Percentiles rank a stretch among this genome's conserved stretches.
phyloP scores from a whole-genome alignment of 2,113 vertebrate genomes.

The Empidonax alnorum region DNA sequence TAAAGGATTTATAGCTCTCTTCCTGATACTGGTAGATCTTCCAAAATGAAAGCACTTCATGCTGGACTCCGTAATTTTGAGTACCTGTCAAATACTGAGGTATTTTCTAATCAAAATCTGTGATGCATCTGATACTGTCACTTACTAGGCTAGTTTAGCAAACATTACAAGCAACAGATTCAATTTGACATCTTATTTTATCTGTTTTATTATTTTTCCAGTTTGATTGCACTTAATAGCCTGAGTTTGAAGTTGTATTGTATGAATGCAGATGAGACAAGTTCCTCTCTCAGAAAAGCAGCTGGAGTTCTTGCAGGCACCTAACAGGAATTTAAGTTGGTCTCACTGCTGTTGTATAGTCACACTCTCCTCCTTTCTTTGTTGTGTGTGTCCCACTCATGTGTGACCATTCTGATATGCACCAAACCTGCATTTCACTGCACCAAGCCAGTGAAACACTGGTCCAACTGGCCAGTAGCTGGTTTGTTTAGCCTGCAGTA shows the following conservation, averaged over 20 bases:
- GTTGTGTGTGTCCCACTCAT: neutral
- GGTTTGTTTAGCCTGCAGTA: neutral
- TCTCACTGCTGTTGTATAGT: neutral
- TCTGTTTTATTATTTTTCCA: conserved; percentile 35
- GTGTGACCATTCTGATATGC: neutral
- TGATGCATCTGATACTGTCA: neutral
- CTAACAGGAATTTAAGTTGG: neutral
- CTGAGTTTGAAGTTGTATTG: neutral
- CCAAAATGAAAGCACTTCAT: neutral
- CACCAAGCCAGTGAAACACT: neutral
- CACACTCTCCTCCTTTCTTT: neutral
- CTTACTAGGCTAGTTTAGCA: neutral
- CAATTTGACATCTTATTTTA: neutral
- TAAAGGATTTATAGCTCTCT: neutral
- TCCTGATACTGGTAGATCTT: neutral
- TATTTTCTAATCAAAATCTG: neutral
- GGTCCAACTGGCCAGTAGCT: neutral
- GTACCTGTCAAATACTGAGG: neutral
- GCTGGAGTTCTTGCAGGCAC: neutral
- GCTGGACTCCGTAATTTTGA: neutral
- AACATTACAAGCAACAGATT: neutral
- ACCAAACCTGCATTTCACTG: neutral
- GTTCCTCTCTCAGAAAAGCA: neutral
- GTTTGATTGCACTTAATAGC: neutral
- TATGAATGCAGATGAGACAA: neutral